Evolutionary conservation across 2,113 vertebrate genomes (phyloP).

Genomic region (Gymnarchus niloticus): DNA sequence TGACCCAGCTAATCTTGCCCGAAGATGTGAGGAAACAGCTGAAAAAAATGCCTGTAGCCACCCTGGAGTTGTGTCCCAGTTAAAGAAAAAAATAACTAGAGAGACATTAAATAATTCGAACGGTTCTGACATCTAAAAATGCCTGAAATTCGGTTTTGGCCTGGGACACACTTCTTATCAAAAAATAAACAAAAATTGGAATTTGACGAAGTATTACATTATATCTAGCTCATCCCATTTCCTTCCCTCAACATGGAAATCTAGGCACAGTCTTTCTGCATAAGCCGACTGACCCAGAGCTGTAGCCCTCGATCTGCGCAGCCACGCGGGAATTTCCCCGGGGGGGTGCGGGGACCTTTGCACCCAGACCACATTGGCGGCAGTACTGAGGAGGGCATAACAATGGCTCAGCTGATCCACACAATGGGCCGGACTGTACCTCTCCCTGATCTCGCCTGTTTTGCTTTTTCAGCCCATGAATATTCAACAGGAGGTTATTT

Average conservation of each 20-base stretch:
- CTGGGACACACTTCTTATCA: neutral
- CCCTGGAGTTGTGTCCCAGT: neutral
- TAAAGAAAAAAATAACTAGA: neutral
- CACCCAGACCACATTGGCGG: neutral
- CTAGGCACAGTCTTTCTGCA: neutral
- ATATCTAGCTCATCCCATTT: neutral
- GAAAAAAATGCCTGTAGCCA: neutral
- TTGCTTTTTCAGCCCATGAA: conserved; percentile 15
- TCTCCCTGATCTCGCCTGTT: conserved; percentile 20
- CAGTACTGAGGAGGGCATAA: neutral
- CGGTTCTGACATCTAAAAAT: neutral
- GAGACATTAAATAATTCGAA: neutral
- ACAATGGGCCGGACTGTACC: conserved; percentile 19
- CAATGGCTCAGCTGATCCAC: conserved; percentile 6
- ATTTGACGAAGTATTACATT: too few relatives aligned
- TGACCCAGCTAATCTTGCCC: neutral
- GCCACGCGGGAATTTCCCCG: neutral
- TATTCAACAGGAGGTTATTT: conserved; percentile 15
- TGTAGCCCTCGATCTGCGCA: neutral
- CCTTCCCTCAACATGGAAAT: neutral
- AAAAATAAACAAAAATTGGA: neutral
- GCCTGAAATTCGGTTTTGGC: neutral
- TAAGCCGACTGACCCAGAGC: neutral
- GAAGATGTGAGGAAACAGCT: neutral
- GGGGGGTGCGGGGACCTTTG: neutral